Conservation (phyloP, 2,113 vertebrate species). For the Antidorcas marsupialis region DNA sequence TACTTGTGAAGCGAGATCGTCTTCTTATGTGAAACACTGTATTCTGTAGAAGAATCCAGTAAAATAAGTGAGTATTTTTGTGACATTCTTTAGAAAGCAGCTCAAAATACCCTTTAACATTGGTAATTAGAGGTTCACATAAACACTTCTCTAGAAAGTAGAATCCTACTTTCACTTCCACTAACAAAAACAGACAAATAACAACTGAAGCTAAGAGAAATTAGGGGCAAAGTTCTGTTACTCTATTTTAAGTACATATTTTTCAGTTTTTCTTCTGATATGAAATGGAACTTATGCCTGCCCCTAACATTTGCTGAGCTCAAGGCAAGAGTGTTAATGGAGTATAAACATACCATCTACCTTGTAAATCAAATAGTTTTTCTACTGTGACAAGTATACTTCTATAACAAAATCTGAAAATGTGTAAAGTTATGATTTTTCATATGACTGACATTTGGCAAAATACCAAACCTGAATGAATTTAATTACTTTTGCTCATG, state of each 20-base stretch:
- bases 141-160: neutral
- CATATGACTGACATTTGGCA: neutral
- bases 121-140: neutral
- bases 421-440: neutral
- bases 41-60: neutral
- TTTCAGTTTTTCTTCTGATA: neutral
- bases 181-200: neutral
- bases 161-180: neutral
- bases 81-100: neutral
- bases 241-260: neutral
- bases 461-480: slow-evolving; percentile 12
- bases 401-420: slow-evolving; percentile 10
- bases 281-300: neutral
- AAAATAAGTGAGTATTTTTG: neutral
- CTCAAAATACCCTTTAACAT: neutral
- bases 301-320: neutral
- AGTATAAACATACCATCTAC: neutral
- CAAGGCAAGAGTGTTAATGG: neutral
- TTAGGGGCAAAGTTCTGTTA: neutral
- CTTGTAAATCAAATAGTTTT: neutral
- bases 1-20: neutral
- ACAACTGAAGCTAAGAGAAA: neutral
- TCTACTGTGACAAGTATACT: neutral
- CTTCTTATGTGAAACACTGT: neutral
- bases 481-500: neutral